phyloP scores from a whole-genome alignment of 2,113 vertebrate species.

The cat (Felis catus) region F.catus_Fca126_mat1.0 CM031411.1:10698501-10699000 shows the following conservation, averaged over 20 bases:
- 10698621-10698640: neutral
- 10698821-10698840: neutral
- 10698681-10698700: neutral
- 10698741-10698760: too few species aligned
- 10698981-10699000: neutral
- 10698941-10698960: neutral
- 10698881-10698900: neutral
- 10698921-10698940: neutral
- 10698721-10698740: too few species aligned
- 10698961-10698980: neutral
- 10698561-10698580: too few species aligned
- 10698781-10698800: neutral
- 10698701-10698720: too few species aligned
- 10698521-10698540: too few species aligned
- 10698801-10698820: neutral
- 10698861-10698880: neutral
- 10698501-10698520: too few species aligned
- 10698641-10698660: neutral
- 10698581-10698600: too few species aligned
- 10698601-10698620: too few species aligned
- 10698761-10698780: too few species aligned
- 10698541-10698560: too few species aligned
- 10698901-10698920: neutral
- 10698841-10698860: neutral
- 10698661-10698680: neutral